Evolutionary conservation across 2,797 vertebrate genomes (phyloP), one percentile per base, ranked within the genome.

Genomic region (Macropodus opercularis): DNA sequence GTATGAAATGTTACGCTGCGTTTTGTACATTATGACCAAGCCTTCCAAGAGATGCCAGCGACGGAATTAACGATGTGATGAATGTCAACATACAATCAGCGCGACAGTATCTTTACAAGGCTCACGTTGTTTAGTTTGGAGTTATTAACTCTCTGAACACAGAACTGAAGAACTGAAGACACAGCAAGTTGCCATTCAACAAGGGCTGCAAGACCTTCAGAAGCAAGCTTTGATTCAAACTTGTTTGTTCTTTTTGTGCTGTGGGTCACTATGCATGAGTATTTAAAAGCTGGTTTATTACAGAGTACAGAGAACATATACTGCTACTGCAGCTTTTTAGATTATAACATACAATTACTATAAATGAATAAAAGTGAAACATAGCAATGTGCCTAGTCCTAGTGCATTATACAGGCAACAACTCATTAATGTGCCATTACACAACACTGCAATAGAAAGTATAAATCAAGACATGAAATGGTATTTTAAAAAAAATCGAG

Each of bases 71-170:
- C 18, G 3, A 61, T 60, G 60, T 52, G 77, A 80, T 80, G 69
- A 75, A 63, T 80, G 84, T 88, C 86, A 84, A 87, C 82, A 87
- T 74, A 76, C 51, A 72, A 75, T 77, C 77, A 64, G 64, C 69
- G 14, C 49, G 29, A 63, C 46, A 2, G 42, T 71, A 72, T 77
- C 27, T 13, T 79, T 72, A 79, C 79, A 85, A 66, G 67, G 74
- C 68, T 85, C 63, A 54, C 51, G 39, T 56, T 85, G 75, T 86
- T 88, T 86, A 53, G 64, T 60, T 74, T 77, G 71, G 79, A 80
- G 51, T 85, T 85, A 86, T 77, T 79, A 83, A 76, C 78, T 80
- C 79, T 79, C 75, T 59, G 75, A 84, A 71, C 80, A 80, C 39
- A 51, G 71, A 81, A 53, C 66, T 17, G 32, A 69, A 80, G 81